Percentiles rank a stretch among this genome's conserved stretches.
phyloP scores from a whole-genome alignment of 2,888 invertebrate species.

The Aquatica leii region DNA sequence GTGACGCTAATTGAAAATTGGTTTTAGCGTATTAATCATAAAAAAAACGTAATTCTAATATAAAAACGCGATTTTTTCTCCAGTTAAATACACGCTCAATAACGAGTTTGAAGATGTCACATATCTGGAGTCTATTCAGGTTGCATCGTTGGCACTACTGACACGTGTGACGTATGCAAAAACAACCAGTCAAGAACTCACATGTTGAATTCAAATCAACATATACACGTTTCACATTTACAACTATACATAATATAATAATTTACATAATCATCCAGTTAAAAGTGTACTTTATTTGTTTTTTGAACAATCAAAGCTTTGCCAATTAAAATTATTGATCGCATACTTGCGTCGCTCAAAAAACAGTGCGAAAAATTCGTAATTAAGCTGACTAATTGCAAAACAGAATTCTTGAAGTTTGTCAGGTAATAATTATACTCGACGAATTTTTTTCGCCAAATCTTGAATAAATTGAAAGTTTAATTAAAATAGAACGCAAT shows the following conservation, averaged over 20 bases:
- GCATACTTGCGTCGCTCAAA: no score
- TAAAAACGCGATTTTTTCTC: constrained; percentile 19
- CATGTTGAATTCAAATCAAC: constrained; percentile 36
- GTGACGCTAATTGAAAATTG: constrained; percentile 28
- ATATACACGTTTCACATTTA: constrained; percentile 22
- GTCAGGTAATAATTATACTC: no score
- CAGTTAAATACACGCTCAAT: constrained; percentile 33
- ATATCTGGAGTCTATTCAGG: constrained; percentile 40
- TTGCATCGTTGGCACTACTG: constrained; percentile 41
- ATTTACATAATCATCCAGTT: neutral
- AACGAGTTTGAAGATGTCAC: constrained; percentile 36
- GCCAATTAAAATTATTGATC: no score
- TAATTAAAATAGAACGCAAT: no score
- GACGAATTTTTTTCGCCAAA: no score
- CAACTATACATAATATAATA: constrained; percentile 25
- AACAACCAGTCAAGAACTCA: constrained; percentile 29
- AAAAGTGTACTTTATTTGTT: no score
- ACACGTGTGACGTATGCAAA: constrained; percentile 42
- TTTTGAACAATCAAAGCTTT: no score
- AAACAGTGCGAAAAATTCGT: no score
- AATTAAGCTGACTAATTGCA: no score
- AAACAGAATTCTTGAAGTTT: no score
- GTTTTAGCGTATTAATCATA: neutral
- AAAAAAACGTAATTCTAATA: neutral
- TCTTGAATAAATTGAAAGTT: no score